phyloP scores from a whole-genome alignment of 2,888 invertebrate genomes.

The Zeuzera pyrina region DNA sequence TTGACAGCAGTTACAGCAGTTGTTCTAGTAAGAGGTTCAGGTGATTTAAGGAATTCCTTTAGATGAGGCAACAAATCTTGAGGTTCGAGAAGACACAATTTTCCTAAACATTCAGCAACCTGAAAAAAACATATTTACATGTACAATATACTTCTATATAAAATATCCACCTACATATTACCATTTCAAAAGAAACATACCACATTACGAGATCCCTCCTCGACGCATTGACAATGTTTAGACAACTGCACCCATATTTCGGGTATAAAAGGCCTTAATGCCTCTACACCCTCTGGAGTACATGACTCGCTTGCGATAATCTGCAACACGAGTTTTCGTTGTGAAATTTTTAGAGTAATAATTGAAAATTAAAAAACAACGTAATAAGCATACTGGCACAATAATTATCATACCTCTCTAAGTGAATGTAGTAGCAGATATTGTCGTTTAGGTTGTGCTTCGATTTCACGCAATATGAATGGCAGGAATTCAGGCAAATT shows the following conservation, averaged over 20 bases:
- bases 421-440: slow-evolving; percentile 96
- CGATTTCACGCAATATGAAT: slow-evolving; percentile 94
- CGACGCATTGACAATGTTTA: slow-evolving; percentile 95
- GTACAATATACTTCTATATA: not conserved
- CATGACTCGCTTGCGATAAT: slow-evolving; percentile 89
- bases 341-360: slow-evolving; percentile 1
- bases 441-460: slow-evolving; percentile 94
- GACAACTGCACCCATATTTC: slow-evolving; percentile 95
- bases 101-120: slow-evolving; percentile 97
- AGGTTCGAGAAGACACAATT: slow-evolving; percentile 95
- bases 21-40: slow-evolving; percentile 90
- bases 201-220: slow-evolving; percentile 98
- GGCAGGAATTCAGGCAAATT: slow-evolving; percentile 95
- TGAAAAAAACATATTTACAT: slow-evolving; percentile 17
- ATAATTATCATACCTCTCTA: slow-evolving; percentile 85
- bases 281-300: slow-evolving; percentile 81
- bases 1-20: slow-evolving; percentile 98
- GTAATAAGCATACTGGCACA: slow-evolving; percentile 1
- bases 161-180: not conserved
- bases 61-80: slow-evolving; percentile 88
- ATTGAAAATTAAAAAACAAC: not conserved
- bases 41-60: slow-evolving; percentile 84
- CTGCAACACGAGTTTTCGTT: no score
- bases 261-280: slow-evolving; percentile 85
- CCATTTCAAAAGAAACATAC: slow-evolving; percentile 50